phyloP scores from a whole-genome alignment of 2,797 vertebrate genomes.

The Mergus octosetaceus region DNA sequence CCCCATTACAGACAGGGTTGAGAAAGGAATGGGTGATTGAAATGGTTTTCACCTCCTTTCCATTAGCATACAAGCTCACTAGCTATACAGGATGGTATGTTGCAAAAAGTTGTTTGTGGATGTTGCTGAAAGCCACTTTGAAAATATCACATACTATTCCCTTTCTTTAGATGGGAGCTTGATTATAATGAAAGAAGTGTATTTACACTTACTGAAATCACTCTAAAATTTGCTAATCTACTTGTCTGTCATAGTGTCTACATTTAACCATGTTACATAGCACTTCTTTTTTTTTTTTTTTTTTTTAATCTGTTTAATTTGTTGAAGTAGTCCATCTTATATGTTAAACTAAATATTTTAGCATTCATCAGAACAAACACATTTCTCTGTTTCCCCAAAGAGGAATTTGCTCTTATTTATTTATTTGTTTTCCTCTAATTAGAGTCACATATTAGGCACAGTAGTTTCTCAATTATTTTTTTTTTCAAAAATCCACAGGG shows the following conservation, averaged over 20 bases:
- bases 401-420: not conserved
- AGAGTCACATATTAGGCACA: not conserved
- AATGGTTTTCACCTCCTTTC: not conserved
- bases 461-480: not conserved
- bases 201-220: not conserved
- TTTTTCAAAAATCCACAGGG: not conserved
- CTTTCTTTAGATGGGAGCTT: not conserved
- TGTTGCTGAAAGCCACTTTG: not conserved
- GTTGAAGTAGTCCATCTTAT: not conserved
- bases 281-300: not conserved
- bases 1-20: fast-evolving
- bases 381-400: not conserved
- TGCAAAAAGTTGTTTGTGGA: not conserved
- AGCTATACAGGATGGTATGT: not conserved
- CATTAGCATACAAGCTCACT: not conserved
- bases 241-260: not conserved
- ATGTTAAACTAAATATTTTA: not conserved
- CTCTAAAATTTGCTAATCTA: not conserved
- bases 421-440: not conserved
- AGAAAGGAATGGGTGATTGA: not conserved
- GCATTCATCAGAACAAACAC: not conserved
- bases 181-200: not conserved
- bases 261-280: not conserved
- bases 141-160: not conserved
- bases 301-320: not conserved